Evolutionary conservation across 2,888 invertebrate species (phyloP).

Genomic region (Linnaemya tessellans): DNA sequence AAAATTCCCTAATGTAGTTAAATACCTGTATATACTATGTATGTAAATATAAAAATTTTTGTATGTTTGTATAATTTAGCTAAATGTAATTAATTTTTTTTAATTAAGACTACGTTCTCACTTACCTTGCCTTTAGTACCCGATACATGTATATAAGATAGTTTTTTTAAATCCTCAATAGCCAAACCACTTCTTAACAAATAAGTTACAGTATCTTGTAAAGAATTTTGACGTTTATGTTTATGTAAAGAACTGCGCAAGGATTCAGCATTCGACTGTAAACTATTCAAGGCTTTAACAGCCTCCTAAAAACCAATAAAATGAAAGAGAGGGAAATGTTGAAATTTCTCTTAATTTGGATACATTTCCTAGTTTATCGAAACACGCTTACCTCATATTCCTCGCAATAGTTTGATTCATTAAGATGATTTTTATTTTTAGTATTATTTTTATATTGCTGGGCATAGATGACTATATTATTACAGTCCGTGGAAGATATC

Average conservation of each 20-base stretch:
- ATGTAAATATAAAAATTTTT: no score
- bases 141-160: slow-evolving; percentile 96
- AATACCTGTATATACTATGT: not conserved
- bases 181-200: slow-evolving; percentile 87
- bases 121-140: slow-evolving; percentile 97
- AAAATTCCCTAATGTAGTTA: not conserved
- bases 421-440: slow-evolving; percentile 5
- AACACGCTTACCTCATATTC: slow-evolving; percentile 73
- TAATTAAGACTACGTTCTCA: not conserved
- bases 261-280: slow-evolving; percentile 89
- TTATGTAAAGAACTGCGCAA: slow-evolving; percentile 84
- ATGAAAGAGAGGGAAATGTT: not conserved
- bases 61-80: not conserved
- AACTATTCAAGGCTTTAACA: slow-evolving; percentile 86
- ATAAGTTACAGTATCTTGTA: slow-evolving; percentile 85
- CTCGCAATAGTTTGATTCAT: slow-evolving; percentile 10
- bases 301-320: slow-evolving; percentile 85
- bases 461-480: not conserved
- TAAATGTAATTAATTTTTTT: slow-evolving; percentile 24
- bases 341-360: slow-evolving; percentile 31
- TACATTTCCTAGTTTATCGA: not conserved
- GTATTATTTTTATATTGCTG: slow-evolving; percentile 12
- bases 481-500: slow-evolving; percentile 15
- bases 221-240: slow-evolving; percentile 77
- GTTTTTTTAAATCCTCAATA: slow-evolving; percentile 87